Base-by-base conservation (phyloP, 2,113 vertebrate genomes). In the Chloroceryle aenea region DNA sequence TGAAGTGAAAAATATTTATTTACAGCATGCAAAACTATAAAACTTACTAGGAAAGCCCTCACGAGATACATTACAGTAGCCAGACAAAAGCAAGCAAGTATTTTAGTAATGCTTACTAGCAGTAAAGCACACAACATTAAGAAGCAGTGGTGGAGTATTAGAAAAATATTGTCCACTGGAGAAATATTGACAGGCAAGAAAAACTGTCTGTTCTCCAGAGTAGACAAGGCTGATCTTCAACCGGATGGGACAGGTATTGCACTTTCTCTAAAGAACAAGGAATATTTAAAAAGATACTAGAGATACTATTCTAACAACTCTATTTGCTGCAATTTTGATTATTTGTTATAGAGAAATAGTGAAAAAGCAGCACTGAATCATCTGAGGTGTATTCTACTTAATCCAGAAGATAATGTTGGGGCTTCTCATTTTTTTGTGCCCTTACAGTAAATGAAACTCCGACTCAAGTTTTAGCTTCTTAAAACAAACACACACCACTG, bases 1-100 rank as follows among this genome's bases (percentile, higher is more conserved):
- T 96, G 92, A 95, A 96, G 96, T 91, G 90, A 91, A 96, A 96
- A 97, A 88, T 95, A 94, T 97, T 97, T 97, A 97, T 97, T 97
- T 94, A 93, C 10, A 77, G 95, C 95, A 96, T 93, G 89, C 95
- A 97, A 94, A 95, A 90, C 83, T 97, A 85, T 94, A 92, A 96
- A 97, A 95, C 61, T 50, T 80, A 94, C 66, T 97, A 88, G 85
- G 85, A 94, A 95, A 95, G 75, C 81, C 93, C 96, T 94, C 91
- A 95, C 80, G 94, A 94, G 74, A 87, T 95, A 97, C 95, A 97
- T 93, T 82, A 95, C 87, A 63, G 84, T 82, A 96, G 93, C 84
- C 92, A 94, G 94, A 96, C 91, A 97, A 85, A 90, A 89, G 91
- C 91, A 97, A 93, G 96, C 75, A 88, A 93, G 84, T 79, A 81